A percentile compares a stretch with the other conserved stretches of the same genome.
Conservation (phyloP, 2,797 vertebrate species). For the Peromyscus nudipes region DNA sequence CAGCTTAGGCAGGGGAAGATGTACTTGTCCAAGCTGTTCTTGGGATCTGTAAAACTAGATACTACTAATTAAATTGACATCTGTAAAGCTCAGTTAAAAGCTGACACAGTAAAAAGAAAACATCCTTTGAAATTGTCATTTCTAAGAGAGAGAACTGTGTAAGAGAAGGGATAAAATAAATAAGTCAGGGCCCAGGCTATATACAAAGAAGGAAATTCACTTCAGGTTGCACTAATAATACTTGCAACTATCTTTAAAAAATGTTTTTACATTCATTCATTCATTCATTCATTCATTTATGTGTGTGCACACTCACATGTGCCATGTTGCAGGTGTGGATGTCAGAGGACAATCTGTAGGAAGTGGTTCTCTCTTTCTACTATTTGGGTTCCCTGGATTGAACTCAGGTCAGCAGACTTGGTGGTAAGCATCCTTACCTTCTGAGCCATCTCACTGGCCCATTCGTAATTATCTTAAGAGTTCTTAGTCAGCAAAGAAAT, state of each 20-base stretch:
- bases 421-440: not conserved
- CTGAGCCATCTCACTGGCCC: not conserved
- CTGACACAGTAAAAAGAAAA: not conserved
- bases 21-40: not conserved
- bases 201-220: not conserved
- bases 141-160: not conserved
- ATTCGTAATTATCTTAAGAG: not conserved
- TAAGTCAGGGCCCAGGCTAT: not conserved
- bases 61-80: constrained; percentile 68
- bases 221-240: not conserved
- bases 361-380: not conserved
- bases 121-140: not conserved
- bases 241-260: not conserved
- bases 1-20: not conserved
- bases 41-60: constrained; percentile 69
- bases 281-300: not conserved
- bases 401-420: not conserved
- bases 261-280: not conserved
- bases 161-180: not conserved
- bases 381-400: not conserved
- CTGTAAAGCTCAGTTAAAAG: constrained; percentile 58
- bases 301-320: not conserved
- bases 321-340: not conserved
- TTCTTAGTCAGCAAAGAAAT: not conserved
- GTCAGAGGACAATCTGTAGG: not conserved